Evolutionary conservation across 2,888 invertebrate species (phyloP).

Genomic region (Brenthis daphne): DNA sequence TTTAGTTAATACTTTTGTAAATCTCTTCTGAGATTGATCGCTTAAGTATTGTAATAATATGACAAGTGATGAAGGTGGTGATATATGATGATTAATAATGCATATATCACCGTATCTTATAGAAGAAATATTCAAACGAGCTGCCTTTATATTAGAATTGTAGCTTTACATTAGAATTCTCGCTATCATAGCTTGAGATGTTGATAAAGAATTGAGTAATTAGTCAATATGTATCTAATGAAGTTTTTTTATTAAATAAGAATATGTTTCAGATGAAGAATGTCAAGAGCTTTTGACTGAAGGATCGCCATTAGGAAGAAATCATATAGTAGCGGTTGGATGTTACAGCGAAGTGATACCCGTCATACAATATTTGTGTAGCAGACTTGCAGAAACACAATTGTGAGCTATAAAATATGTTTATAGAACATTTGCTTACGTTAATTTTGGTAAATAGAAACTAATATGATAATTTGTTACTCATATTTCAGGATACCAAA

Average conservation of each 20-base stretch:
- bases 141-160: no score
- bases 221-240: not conserved
- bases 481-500: constrained; percentile 80
- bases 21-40: no score
- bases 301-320: constrained; percentile 73
- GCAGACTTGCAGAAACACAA: constrained; percentile 91
- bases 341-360: constrained; percentile 95
- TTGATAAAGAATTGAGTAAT: not conserved
- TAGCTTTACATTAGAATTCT: no score
- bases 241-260: not conserved
- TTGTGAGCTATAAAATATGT: constrained; percentile 73
- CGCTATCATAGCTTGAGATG: no score
- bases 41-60: no score
- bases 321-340: constrained; percentile 86
- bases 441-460: no score
- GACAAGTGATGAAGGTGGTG: no score
- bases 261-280: constrained; percentile 84
- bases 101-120: no score
- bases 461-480: not conserved
- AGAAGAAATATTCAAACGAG: no score
- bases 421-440: no score
- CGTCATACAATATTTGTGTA: constrained; percentile 93
- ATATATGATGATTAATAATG: no score
- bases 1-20: not conserved
- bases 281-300: constrained; percentile 86